A percentile compares a stretch with the other conserved stretches of the same genome.
Evolutionary conservation across 2,888 invertebrate genomes (phyloP).

Genomic region (Cremastinae sp.): DNA sequence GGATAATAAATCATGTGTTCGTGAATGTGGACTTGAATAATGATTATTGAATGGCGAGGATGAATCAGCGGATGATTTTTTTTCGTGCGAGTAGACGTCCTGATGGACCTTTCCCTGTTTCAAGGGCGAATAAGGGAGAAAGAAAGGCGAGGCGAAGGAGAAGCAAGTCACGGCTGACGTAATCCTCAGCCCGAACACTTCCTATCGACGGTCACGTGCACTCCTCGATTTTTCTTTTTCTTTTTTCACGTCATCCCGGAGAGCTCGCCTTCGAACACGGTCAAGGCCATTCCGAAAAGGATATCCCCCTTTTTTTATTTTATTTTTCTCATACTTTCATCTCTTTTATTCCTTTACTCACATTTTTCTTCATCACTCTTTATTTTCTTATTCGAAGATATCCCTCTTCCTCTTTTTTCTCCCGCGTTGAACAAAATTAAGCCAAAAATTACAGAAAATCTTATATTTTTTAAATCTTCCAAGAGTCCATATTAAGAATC

Average conservation of each 20-base stretch:
- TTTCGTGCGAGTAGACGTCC: constrained; percentile 10
- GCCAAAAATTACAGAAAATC: no score
- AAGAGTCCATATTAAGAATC: no score
- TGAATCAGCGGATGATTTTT: constrained; percentile 30
- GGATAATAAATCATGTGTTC: no score
- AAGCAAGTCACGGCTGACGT: constrained; percentile 54
- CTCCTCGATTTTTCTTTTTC: constrained; percentile 11
- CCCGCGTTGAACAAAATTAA: no score
- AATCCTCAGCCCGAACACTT: constrained; percentile 58
- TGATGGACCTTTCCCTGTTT: not conserved
- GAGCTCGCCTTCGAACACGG: constrained; percentile 54
- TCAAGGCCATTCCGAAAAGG: constrained; percentile 64
- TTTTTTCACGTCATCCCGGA: constrained; percentile 5
- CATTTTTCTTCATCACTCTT: not conserved
- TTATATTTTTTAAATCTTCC: no score
- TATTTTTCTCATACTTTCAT: not conserved
- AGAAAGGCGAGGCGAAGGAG: constrained; percentile 4
- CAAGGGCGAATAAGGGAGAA: constrained; percentile 9
- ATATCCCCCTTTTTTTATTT: constrained; percentile 35
- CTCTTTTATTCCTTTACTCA: not conserved
- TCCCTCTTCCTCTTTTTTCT: no score
- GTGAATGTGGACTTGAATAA: no score
- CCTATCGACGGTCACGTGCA: constrained; percentile 63
- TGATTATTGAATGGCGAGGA: not conserved
- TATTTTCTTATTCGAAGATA: no score